A percentile compares a stretch with the other conserved stretches of the same genome.
phyloP scores from a whole-genome alignment of 2,113 vertebrate species.

The Mohoua ochrocephala region DNA sequence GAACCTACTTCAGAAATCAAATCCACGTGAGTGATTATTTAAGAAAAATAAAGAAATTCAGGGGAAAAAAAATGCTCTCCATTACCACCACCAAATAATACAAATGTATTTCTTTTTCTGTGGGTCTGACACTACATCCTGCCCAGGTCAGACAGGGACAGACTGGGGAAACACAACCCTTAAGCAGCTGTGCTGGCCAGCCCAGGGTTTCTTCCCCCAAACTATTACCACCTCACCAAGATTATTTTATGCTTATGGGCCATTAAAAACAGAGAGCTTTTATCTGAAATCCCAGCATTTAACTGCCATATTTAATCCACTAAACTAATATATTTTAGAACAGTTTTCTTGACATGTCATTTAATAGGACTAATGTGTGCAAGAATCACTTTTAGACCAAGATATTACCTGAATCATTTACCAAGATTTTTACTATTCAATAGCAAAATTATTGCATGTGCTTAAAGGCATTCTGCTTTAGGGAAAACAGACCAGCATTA shows the following conservation, averaged over 20 bases:
- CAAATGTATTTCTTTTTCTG: fast-evolving
- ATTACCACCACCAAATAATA: background rate
- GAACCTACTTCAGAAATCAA: background rate
- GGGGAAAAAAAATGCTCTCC: background rate
- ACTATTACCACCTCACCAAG: background rate
- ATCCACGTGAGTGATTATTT: background rate
- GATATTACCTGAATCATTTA: background rate
- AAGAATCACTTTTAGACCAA: background rate
- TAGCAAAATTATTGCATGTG: background rate
- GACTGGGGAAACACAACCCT: background rate
- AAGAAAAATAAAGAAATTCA: background rate
- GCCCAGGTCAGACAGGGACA: background rate
- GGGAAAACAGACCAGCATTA: background rate
- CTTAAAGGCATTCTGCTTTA: background rate
- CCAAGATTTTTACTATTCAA: background rate
- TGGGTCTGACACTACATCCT: background rate
- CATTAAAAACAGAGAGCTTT: background rate
- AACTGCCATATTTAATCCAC: background rate
- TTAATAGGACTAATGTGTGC: background rate
- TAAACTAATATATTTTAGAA: background rate
- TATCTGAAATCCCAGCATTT: background rate
- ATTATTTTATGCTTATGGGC: background rate
- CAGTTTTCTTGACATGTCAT: background rate
- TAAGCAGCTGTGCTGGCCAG: too few relatives aligned
- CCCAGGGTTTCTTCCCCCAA: background rate